A percentile compares a stretch with the other conserved stretches of the same genome.
Evolutionary conservation across 2,113 vertebrate species (phyloP).

Genomic region (Oplegnathus fasciatus): DNA sequence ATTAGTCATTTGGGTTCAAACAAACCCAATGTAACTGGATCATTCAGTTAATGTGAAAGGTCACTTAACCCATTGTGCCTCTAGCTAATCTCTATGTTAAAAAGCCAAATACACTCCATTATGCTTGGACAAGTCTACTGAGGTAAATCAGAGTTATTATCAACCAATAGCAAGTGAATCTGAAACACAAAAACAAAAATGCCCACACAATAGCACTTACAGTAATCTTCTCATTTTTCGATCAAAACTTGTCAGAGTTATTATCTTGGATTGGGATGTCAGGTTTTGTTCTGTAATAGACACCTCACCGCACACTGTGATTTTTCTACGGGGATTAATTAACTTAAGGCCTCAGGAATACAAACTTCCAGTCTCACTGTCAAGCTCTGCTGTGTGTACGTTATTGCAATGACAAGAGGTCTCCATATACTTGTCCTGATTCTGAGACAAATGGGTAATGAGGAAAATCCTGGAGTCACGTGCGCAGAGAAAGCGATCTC

Average conservation of each 20-base stretch:
- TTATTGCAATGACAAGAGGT: slow-evolving; percentile 69
- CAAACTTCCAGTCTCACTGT: slow-evolving; percentile 71
- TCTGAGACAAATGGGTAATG: slow-evolving; percentile 68
- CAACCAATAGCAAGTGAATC: slow-evolving; percentile 20
- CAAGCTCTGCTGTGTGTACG: slow-evolving; percentile 61
- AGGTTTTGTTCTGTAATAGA: slow-evolving; percentile 65
- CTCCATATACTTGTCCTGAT: slow-evolving; percentile 63
- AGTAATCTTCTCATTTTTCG: background rate
- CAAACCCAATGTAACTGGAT: slow-evolving; percentile 82
- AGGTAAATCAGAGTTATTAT: slow-evolving; percentile 61
- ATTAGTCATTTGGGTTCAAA: slow-evolving; percentile 83
- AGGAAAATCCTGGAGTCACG: slow-evolving; percentile 60
- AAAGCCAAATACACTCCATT: slow-evolving; percentile 64
- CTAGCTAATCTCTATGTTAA: slow-evolving; percentile 65
- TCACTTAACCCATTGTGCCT: slow-evolving; percentile 82
- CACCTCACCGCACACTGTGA: slow-evolving; percentile 52
- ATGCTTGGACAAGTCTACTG: slow-evolving; percentile 61
- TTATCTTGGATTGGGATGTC: slow-evolving; percentile 66
- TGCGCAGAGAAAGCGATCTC: slow-evolving; percentile 45
- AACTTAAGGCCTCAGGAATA: slow-evolving; percentile 75
- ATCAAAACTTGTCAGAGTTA: slow-evolving; percentile 62
- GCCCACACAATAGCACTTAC: slow-evolving; percentile 7
- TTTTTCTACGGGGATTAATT: slow-evolving; percentile 77
- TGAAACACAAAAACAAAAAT: slow-evolving; percentile 32
- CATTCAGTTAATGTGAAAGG: slow-evolving; percentile 84